These are phyloP conservation scores for Crocallis elinguaria DNA, from an alignment of 2,888 invertebrate genomes.

Conservation along the genomic window DNA sequence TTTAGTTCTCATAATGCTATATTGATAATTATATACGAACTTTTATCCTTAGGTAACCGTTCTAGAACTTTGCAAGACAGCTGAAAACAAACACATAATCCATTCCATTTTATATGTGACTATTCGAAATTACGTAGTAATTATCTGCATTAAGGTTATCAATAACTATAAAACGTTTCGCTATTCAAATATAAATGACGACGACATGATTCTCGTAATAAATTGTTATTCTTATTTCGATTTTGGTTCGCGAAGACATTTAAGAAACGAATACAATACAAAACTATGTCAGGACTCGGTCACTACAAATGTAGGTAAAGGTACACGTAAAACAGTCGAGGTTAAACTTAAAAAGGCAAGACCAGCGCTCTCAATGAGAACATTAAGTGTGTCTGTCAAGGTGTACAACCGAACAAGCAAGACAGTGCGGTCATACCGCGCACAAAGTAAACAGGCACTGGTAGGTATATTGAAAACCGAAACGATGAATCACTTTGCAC, in stretches of 20 bases:
- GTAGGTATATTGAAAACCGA: slow-evolving; percentile 61
- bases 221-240: slow-evolving; percentile 88
- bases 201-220: slow-evolving; percentile 87
- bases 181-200: slow-evolving; percentile 85
- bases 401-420: slow-evolving; percentile 62
- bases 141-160: neutral
- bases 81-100: slow-evolving; percentile 33
- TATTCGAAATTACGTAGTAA: neutral
- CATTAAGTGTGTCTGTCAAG: slow-evolving; percentile 75
- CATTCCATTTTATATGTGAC: slow-evolving; percentile 30
- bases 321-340: slow-evolving; percentile 71
- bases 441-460: slow-evolving; percentile 68
- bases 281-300: slow-evolving; percentile 55
- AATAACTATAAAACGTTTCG: neutral
- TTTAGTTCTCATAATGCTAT: neutral
- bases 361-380: slow-evolving; percentile 70
- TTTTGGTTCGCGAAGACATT: slow-evolving; percentile 88
- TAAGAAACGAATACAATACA: slow-evolving; percentile 46
- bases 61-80: slow-evolving; percentile 15
- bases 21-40: neutral
- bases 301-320: slow-evolving; percentile 73
- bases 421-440: slow-evolving; percentile 60
- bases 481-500: slow-evolving; percentile 70
- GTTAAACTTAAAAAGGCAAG: slow-evolving; percentile 76
- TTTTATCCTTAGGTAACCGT: no score